Evolutionary conservation across 2,113 vertebrate species (phyloP).

Genomic region (Arvicanthis niloticus): DNA sequence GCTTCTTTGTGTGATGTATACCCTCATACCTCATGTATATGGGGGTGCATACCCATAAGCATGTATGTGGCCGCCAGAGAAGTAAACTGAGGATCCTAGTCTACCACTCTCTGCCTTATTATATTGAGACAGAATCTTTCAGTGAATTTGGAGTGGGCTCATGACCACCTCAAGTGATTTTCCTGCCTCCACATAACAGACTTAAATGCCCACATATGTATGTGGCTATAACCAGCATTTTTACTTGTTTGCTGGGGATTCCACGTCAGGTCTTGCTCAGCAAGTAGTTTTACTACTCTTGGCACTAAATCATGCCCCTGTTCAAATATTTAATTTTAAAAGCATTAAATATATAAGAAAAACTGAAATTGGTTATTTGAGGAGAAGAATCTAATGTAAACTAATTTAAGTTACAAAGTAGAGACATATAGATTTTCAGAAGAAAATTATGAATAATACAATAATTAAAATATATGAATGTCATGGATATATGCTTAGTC

Average conservation of each 20-base stretch:
- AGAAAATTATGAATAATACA: neutral
- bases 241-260: neutral
- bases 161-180: neutral
- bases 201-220: neutral
- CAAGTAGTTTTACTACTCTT: neutral
- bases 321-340: neutral
- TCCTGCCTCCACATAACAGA: neutral
- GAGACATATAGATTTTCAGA: slow-evolving; percentile 4
- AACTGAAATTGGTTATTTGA: neutral
- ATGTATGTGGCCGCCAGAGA: neutral
- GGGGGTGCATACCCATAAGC: neutral
- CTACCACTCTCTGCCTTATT: neutral
- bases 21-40: too few species aligned
- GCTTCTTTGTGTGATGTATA: neutral
- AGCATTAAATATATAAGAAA: neutral
- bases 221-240: neutral
- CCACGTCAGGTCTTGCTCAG: neutral
- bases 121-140: neutral
- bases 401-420: neutral
- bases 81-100: neutral
- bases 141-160: neutral
- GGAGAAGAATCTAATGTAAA: neutral
- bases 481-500: neutral
- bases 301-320: neutral
- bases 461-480: neutral